Conservation (phyloP, 2,888 invertebrate species). For the Nomada ferruginata region DNA sequence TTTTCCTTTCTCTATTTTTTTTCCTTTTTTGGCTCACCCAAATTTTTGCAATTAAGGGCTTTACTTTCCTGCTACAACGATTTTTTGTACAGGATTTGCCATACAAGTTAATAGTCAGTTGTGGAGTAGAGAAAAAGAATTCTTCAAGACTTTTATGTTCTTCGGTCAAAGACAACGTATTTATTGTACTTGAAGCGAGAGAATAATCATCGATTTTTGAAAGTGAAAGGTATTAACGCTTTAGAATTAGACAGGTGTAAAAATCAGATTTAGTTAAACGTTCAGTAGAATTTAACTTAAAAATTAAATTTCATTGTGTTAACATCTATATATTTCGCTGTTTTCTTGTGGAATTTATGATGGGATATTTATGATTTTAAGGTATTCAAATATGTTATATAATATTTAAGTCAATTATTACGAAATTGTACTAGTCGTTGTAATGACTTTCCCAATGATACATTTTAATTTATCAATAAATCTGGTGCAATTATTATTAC, state of each 20-base stretch:
- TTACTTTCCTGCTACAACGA: constrained; percentile 11
- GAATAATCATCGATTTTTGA: neutral
- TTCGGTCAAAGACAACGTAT: neutral
- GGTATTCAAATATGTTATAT: neutral
- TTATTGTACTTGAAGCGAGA: neutral
- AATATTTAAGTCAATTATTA: neutral
- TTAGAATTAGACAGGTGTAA: neutral
- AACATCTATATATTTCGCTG: neutral
- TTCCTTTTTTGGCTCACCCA: neutral
- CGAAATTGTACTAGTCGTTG: neutral
- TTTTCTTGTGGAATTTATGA: neutral
- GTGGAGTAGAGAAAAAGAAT: constrained; percentile 20
- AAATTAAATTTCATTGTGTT: too few relatives aligned
- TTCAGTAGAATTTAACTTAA: neutral
- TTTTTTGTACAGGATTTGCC: constrained; percentile 23
- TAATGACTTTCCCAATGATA: neutral
- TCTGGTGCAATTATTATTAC: neutral
- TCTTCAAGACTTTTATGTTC: neutral
- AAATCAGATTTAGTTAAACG: neutral
- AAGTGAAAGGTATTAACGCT: neutral
- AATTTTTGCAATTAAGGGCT: neutral
- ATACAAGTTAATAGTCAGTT: constrained; percentile 21
- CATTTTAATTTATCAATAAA: neutral
- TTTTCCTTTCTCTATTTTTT: constrained; percentile 1
- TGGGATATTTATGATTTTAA: neutral